Evolutionary conservation across 2,888 invertebrate species (phyloP), one percentile per base, ranked within the genome.

Genomic region (Cheilosia variabilis): DNA sequence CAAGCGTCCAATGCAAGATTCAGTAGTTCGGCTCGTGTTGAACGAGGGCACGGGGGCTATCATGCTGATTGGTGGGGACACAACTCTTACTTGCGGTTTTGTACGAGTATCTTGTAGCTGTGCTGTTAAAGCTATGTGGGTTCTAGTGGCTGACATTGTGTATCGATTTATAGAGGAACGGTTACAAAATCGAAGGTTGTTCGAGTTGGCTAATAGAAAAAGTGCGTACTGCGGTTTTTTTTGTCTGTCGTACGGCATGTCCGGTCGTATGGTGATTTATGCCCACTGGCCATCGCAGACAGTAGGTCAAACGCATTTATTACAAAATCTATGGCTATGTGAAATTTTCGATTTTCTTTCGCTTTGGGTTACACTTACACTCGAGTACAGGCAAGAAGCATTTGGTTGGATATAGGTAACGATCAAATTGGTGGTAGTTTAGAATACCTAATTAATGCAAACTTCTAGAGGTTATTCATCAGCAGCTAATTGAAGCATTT

Each of bases 221-320:
- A 55, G 53, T 50, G 77, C 41, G 66, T 75, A 60, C 50, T 52
- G 52, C 10, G 58, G 9, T 10, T 37, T 10, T 13, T 41, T 43
- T 15, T 52, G 37, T 52, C 65, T 52, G 22, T 24, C 27, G 41
- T 53, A 34, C 31, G 24, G 22, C 24, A 4, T 52, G 47, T 58
- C 68, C 47, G 43, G 52, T 15, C 60, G 60, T 66, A 43, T 27
- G 63, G 63, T 73, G 55, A 73, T 73, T 65, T 66, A 66, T 63
- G 37, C 41, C 19, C 43, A 43, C n/a, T 9, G 19, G 10, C 15
- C n/a, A 73, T 17, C 17, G 10, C 17, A 41, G 37, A 55, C 47
- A 72, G 57, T 79, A 68, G 73, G 75, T 75, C 79, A 80, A 53
- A 63, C 47, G 53, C 45, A 66, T 75, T 79, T 45, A 55, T 75